Base-by-base conservation (phyloP, 2,113 vertebrate genomes). In the Mirza zaza region DNA sequence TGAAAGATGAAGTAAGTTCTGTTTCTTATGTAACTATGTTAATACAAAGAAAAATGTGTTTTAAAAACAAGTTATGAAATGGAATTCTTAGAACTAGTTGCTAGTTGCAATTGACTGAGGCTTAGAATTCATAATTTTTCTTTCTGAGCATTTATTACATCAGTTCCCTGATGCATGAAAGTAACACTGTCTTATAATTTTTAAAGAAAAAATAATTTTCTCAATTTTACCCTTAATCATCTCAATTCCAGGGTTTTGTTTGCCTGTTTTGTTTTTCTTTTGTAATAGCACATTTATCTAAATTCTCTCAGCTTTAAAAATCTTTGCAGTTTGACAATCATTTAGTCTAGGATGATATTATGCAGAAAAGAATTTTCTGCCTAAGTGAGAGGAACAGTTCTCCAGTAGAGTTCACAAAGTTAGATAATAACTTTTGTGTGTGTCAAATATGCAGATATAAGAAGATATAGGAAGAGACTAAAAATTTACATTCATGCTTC, bases 101-200 rank as follows among this genome's bases (percentile, higher is more conserved):
- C 17, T 55, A 90, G 20, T 5, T 82, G 3, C 9, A 86, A 42
- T 57, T 79, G 52, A 76, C 2, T 18, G 8, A 90, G 23, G 9
- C 15, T 93, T 87, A 67, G 32, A 87, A 65, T 87, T 83, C 15
- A 86, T 65, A 61, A 27, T 70, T 77, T 95, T 90, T 85, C 17
- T 59, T 73, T 73, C 45, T 77, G 29, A 3, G 5, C 32, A 67
- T 84, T 92, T 52, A 39, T 84, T 42, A 32, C n/a, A 73, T 94
- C 5, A 73, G 29, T 85, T 89, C 6, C n/a, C 32, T 45, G 17
- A 70, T 68, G 32, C 55, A 45, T 89, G 10, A 13, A 61, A 81
- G 12, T 68, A 8, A 68, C 20, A 55, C 3, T 59, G 18, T 75
- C 81, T 90, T 39, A 92, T 0, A 77, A 11, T 57, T 84, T 88